Conservation (phyloP, 2,113 vertebrate genomes). For the Elgaria multicarinata region DNA sequence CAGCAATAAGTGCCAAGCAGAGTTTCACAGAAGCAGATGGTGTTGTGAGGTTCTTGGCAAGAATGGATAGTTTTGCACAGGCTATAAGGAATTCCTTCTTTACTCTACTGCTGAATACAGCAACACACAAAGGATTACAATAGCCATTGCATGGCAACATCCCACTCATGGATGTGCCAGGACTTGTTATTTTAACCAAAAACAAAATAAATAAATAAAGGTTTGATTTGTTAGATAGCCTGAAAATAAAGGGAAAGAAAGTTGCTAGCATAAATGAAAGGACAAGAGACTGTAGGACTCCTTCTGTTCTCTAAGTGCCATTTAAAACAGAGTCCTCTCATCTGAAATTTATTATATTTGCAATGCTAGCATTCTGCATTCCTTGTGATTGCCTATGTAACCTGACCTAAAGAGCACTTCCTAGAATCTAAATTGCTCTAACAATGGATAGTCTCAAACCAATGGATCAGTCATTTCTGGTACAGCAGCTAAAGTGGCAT, state of each 20-base stretch:
- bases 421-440: neutral
- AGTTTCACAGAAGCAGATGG: neutral
- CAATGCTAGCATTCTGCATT: neutral
- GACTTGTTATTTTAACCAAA: neutral
- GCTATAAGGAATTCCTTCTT: neutral
- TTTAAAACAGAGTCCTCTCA: neutral
- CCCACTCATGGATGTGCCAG: neutral
- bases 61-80: rapidly evolving
- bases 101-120: neutral
- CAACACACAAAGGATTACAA: neutral
- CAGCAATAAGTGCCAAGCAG: neutral
- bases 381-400: neutral
- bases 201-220: neutral
- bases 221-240: neutral
- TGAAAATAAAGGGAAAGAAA: neutral
- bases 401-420: neutral
- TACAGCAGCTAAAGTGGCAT: neutral
- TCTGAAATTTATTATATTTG: neutral
- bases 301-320: neutral
- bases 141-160: neutral
- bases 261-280: neutral
- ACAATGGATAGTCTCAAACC: neutral
- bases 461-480: neutral
- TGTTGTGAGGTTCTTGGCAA: conserved; percentile 32
- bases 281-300: neutral